Evolutionary conservation across 2,113 vertebrate genomes (phyloP), one percentile per base, ranked within the genome.

Genomic region (Ellobius talpinus): DNA sequence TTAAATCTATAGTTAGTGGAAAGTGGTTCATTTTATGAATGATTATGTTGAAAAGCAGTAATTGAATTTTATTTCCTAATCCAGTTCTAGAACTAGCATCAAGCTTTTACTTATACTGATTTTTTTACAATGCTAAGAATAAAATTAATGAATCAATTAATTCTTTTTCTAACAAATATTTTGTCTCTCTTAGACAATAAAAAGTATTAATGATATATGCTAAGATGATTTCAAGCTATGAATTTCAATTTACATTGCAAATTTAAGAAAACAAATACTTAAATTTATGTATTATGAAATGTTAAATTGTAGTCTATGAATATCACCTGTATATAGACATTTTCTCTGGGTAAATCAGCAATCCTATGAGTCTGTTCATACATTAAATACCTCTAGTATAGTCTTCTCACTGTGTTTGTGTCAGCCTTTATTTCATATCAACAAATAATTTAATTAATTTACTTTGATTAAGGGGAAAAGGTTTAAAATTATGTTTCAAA

Each of bases 341-440:
- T 76, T 94, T 23, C 31, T 97, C 39, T 23, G 93, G 77, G 72
- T 74, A 97, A 97, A 96, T 97, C 29, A 95, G 97, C 88, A 96
- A 72, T 96, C 95, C 95, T 36, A 86, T 95, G 76, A 13, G 16
- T 61, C 26, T 87, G 24, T 52, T 29, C 47, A 82, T 19, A 58
- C 21, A 82, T 39, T 23, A 24, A 76, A 21, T 91, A 31, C 14
- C 92, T 79, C 47, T 87, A 87, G 19, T 61, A 24, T 42, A 95
- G 1, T 87, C 11, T 92, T 96, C 96, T 96, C 68, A 70, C 5
- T 89, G 74, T 93, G 92, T 95, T 31, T 31, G 0, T 76, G 87
- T 90, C 63, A 94, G 79, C 88, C 17, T n/a, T 97, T 94, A 77
- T 94, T 97, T 77, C 86, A 47, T 47, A 65, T 2, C 72, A 70